A percentile compares a stretch with the other conserved stretches of the same genome.
Evolutionary conservation across 2,113 vertebrate genomes (phyloP).

Genomic region (Himantopus leucocephalus): DNA sequence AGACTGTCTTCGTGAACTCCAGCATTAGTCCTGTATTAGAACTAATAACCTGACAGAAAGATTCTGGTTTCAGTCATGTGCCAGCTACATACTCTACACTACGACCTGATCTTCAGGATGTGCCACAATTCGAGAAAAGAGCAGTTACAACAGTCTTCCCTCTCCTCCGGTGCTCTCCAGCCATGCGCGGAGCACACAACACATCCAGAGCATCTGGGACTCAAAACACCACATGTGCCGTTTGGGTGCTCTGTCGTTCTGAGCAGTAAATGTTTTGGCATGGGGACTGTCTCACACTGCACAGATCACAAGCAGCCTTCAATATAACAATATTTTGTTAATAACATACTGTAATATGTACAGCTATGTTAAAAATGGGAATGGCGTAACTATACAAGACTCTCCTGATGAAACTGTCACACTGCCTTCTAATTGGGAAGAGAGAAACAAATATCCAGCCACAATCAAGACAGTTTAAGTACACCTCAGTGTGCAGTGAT

Average conservation of each 20-base stretch:
- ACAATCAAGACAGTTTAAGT: conserved; percentile 8
- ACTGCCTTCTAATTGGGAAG: background rate
- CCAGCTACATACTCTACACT: background rate
- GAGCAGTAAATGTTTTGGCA: background rate
- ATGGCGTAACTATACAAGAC: background rate
- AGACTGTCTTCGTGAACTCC: background rate
- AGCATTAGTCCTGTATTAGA: background rate
- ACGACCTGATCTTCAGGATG: background rate
- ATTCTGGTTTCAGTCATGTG: background rate
- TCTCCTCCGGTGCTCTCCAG: background rate
- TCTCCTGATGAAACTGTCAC: background rate
- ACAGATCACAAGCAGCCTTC: background rate
- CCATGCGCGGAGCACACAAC: background rate
- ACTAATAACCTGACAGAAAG: background rate
- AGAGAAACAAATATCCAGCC: background rate
- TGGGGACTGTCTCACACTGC: background rate
- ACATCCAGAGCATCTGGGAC: background rate
- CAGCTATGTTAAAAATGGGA: background rate
- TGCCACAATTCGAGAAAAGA: background rate
- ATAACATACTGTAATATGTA: background rate
- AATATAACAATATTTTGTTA: background rate
- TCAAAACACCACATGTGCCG: accelerated
- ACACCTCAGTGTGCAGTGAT: conserved; percentile 25
- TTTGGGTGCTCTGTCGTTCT: background rate
- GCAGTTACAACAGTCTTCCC: background rate